A percentile compares a stretch with the other conserved stretches of the same genome.
phyloP scores from a whole-genome alignment of 2,797 vertebrate species.

The Dipus sagitta region DNA sequence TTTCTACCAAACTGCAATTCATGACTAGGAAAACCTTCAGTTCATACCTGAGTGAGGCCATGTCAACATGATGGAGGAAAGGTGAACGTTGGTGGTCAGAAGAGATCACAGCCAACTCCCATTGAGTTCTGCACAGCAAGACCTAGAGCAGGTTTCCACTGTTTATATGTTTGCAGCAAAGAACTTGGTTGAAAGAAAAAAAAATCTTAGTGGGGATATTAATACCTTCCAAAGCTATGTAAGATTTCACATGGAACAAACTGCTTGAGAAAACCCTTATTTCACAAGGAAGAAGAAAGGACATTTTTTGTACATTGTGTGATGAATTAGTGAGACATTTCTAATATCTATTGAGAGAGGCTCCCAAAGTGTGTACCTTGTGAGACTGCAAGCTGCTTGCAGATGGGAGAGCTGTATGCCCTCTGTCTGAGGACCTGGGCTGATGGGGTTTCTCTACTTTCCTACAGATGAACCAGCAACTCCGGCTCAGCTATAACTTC shows the following conservation, averaged over 20 bases:
- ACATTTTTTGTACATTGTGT: not conserved
- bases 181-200: not conserved
- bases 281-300: conserved; percentile 48
- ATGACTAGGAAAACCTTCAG: not conserved
- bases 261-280: not conserved
- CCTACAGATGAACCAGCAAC: conserved; percentile 94
- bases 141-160: conserved; percentile 61
- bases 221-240: conserved; percentile 73
- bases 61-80: not conserved
- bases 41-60: not conserved
- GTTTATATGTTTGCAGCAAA: conserved; percentile 61
- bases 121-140: not conserved
- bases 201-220: not conserved
- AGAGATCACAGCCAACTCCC: not conserved
- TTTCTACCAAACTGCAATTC: not conserved
- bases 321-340: not conserved
- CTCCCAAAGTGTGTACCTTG: conserved; percentile 43
- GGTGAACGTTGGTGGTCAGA: rapidly evolving
- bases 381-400: conserved; percentile 23
- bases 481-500: conserved; percentile 94
- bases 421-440: conserved; percentile 11
- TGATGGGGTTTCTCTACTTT: conserved; percentile 76
- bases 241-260: conserved; percentile 69
- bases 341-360: conserved; percentile 67
- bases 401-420: not conserved